Evolutionary conservation across 30 jellyfish, hydroid and myxozoan species (phyloP), one percentile per base, ranked within the genome.

Genomic region (Nemopilema nomurai): DNA sequence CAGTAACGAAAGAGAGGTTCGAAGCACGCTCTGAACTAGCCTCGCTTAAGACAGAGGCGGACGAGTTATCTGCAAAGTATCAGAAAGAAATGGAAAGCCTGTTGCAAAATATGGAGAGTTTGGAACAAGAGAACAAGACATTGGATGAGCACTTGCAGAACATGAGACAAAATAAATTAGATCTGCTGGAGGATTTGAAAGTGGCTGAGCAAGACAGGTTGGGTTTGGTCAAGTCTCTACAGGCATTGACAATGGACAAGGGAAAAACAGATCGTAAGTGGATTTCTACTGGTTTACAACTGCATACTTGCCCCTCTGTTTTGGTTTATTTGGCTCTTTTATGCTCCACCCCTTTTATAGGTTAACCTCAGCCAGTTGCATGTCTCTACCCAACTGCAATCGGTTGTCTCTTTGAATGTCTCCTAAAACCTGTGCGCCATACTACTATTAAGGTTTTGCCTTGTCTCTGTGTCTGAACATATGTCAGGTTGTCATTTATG

Each of bases 141-240:
- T 83, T 95, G 25, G 99, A 95, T 49, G 99, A 95, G 69, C 97
- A 95, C 69, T 74, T 90, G 82, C 84, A 77, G 62, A 90, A 90
- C 24, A 71, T 88, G 21, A 80, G 97, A 41, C 97, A 95, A 57
- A 97, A 95, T 79, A 90, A 90, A 78, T 30, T 89, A 67, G 99
- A 95, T 66, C 67, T 95, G 74, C 80, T 95, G 74, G 96, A 90
- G 65, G 91, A 85, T 22, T 79, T 95, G 88, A 90, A 87, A 51
- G 97, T 86, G 63, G 97, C 97, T 21, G 99, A 94, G 74, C 97
- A 81, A 73, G 99, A 94, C 69, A 76, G 97, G 49, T 74, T 94
- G 18, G 96, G 97, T 16, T 85, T 90, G 79, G 90, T 90, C 73
- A 89, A 89, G 75, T 90, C 99, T 28, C 69, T 95, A 77, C 88